These are phyloP conservation scores for Xylota sylvarum DNA, from an alignment of 2,888 invertebrate species.

Conservation along the genomic window DNA sequence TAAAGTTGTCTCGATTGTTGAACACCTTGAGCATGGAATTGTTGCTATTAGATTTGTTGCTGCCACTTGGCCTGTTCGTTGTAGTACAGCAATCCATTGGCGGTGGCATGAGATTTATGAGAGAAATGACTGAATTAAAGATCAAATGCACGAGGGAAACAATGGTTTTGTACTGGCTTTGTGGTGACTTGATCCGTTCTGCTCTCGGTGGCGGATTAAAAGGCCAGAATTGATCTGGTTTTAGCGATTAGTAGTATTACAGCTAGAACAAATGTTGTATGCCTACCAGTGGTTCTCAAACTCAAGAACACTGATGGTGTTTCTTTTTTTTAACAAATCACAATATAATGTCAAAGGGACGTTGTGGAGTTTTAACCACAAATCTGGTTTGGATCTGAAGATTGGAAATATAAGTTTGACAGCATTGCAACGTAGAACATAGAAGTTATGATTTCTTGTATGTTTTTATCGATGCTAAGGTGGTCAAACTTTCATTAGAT, in stretches of 20 bases:
- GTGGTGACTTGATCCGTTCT: slow-evolving; percentile 15
- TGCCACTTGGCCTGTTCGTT: slow-evolving; percentile 41
- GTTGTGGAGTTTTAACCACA: too few relatives aligned
- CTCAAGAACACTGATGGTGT: neutral
- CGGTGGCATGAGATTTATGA: slow-evolving; percentile 35
- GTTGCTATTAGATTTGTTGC: slow-evolving; percentile 52
- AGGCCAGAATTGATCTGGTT: slow-evolving; percentile 7
- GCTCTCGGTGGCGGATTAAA: slow-evolving; percentile 3
- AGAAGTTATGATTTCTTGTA: too few relatives aligned
- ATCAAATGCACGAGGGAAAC: slow-evolving; percentile 31
- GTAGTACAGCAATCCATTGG: slow-evolving; percentile 2
- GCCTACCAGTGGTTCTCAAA: neutral
- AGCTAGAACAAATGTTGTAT: neutral
- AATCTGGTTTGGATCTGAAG: too few relatives aligned
- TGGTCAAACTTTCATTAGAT: too few relatives aligned
- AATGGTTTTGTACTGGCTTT: slow-evolving; percentile 4
- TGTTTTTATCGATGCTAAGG: too few relatives aligned
- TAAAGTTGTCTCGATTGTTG: slow-evolving; percentile 66
- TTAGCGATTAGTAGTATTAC: neutral
- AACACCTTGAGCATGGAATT: slow-evolving; percentile 62
- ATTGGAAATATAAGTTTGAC: too few relatives aligned
- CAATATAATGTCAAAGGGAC: too few relatives aligned
- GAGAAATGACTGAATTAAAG: slow-evolving; percentile 48
- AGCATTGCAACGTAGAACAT: too few relatives aligned
- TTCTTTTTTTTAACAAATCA: too few relatives aligned